Conservation (phyloP, 2,113 vertebrate genomes). For the Diadophis punctatus region DNA sequence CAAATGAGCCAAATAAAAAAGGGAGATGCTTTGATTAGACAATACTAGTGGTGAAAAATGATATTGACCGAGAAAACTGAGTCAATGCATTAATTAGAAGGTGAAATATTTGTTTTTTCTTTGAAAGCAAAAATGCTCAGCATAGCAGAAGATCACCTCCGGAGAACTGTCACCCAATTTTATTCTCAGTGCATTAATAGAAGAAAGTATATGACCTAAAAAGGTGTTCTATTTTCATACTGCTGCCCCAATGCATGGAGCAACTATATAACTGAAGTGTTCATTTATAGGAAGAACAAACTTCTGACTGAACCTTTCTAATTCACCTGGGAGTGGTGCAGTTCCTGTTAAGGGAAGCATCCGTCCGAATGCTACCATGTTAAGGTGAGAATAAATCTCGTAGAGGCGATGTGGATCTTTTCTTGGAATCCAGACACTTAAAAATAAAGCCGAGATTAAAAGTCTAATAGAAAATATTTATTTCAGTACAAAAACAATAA, state of each 20-base stretch:
- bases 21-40: slow-evolving; percentile 70
- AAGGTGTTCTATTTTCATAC: slow-evolving; percentile 40
- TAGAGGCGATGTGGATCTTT: too few relatives aligned
- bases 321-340: too few relatives aligned
- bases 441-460: too few relatives aligned
- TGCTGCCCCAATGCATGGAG: not conserved
- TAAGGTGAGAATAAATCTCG: too few relatives aligned
- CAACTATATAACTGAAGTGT: not conserved
- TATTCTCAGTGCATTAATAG: slow-evolving; percentile 26
- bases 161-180: slow-evolving; percentile 30
- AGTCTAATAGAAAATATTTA: too few relatives aligned
- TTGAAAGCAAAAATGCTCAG: slow-evolving; percentile 46
- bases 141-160: slow-evolving; percentile 43
- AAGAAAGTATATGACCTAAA: slow-evolving; percentile 46
- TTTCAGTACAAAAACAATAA: too few relatives aligned
- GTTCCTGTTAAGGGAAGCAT: too few relatives aligned
- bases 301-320: not conserved
- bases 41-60: slow-evolving; percentile 63
- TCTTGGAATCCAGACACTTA: too few relatives aligned
- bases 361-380: too few relatives aligned
- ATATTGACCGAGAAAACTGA: slow-evolving; percentile 58
- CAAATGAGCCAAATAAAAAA: slow-evolving; percentile 56
- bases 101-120: slow-evolving; percentile 60
- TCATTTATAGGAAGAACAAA: not conserved
- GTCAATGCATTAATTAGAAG: slow-evolving; percentile 67